A percentile compares a stretch with the other conserved stretches of the same genome.
Conservation (phyloP, 2,797 vertebrate genomes). For the Thalassophryne amazonica region DNA sequence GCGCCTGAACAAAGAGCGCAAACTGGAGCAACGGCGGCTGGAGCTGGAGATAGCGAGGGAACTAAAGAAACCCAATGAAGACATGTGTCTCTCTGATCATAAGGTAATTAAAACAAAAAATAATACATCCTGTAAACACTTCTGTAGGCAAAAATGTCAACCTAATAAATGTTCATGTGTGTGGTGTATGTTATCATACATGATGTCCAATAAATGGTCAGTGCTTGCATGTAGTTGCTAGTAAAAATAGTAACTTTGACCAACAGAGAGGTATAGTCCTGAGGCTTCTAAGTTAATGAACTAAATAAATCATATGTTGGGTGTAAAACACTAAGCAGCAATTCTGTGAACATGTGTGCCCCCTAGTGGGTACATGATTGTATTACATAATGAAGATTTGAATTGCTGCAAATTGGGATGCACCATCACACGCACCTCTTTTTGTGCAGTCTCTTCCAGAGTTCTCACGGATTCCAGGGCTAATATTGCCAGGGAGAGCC, state of each 20-base stretch:
- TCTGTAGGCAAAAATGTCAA: no score
- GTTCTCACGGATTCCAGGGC: conserved; percentile 90
- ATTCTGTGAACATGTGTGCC: conserved; percentile 40
- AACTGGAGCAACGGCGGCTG: conserved; percentile 91
- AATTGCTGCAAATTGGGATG: conserved; percentile 3
- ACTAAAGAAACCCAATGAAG: conserved; percentile 97
- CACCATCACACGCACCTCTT: conserved; percentile 5
- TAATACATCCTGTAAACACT: no score
- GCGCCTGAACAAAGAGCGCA: conserved; percentile 96
- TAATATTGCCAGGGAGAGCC: conserved; percentile 88
- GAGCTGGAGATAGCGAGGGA: conserved; percentile 97
- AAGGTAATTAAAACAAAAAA: conserved; percentile 86
- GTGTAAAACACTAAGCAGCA: no score
- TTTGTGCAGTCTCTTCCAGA: conserved; percentile 87
- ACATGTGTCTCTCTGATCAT: conserved; percentile 98
- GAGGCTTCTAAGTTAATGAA: no score
- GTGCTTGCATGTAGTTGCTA: not conserved
- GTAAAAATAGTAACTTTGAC: not conserved
- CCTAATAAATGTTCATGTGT: no score
- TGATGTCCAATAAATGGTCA: not conserved
- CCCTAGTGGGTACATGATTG: conserved; percentile 51
- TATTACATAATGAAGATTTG: conserved; percentile 27
- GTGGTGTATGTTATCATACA: no score
- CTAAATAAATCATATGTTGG: no score
- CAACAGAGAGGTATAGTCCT: not conserved